A percentile compares a stretch with the other conserved stretches of the same genome.
These are phyloP conservation scores for Pseudonaja textilis DNA, from an alignment of 2,113 vertebrate genomes.

Conservation along the genomic window DNA sequence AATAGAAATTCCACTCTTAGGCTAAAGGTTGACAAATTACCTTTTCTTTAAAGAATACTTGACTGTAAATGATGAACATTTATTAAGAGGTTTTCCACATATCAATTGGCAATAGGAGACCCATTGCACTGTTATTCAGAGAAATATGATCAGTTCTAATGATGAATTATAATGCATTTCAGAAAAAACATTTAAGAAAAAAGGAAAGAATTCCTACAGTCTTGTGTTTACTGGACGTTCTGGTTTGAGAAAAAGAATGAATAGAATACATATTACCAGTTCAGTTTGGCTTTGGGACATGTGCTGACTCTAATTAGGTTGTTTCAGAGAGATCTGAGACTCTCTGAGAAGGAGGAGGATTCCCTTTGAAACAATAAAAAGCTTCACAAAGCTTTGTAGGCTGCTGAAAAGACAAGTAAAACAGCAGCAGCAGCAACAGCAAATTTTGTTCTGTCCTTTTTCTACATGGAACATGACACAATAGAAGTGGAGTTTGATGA, in stretches of 20 bases:
- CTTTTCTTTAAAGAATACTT: constrained; percentile 42
- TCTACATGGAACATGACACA: not conserved
- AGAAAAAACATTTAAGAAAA: constrained; percentile 35
- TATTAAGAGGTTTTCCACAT: constrained; percentile 39
- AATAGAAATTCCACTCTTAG: not conserved
- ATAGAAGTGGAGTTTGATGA: not conserved
- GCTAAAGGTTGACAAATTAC: constrained; percentile 23
- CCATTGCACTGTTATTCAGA: constrained; percentile 26
- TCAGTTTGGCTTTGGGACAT: not conserved
- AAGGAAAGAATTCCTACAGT: constrained; percentile 4
- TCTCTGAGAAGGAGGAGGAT: not conserved
- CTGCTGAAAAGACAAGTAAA: not conserved
- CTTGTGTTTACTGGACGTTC: not conserved
- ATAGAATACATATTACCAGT: not conserved
- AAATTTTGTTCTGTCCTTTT: not conserved
- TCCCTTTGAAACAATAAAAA: not conserved
- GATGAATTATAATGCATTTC: constrained; percentile 29
- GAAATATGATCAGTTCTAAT: constrained; percentile 40
- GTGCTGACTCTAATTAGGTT: not conserved
- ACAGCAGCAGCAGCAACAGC: not conserved
- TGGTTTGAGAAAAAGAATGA: not conserved
- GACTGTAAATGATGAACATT: constrained; percentile 37
- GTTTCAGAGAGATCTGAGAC: not conserved
- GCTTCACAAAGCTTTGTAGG: not conserved
- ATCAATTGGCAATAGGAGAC: constrained; percentile 3